Evolutionary conservation across 2,797 vertebrate genomes (phyloP).

Genomic region (Falco biarmicus): DNA sequence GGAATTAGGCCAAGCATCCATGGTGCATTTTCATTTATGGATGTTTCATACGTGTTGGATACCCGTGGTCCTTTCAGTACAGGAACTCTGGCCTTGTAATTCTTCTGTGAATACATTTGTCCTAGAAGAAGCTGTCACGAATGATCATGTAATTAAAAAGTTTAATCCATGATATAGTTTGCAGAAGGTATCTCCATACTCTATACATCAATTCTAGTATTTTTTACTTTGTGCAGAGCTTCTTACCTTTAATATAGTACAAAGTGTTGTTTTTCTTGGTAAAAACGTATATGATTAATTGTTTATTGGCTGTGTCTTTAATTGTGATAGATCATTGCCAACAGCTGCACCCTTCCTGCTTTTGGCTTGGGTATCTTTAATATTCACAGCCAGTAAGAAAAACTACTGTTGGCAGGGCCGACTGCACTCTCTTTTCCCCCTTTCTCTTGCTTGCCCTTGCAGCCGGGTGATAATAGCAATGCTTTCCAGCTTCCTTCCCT

Average conservation of each 20-base stretch:
- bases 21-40: neutral
- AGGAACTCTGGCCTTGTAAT: neutral
- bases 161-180: neutral
- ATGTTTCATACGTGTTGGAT: neutral
- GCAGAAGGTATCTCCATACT: neutral
- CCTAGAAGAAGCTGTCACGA: neutral
- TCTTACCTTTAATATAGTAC: conserved; percentile 32
- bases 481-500: neutral
- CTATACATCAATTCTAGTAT: neutral
- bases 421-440: neutral
- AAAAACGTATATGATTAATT: conserved; percentile 28
- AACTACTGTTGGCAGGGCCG: neutral
- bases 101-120: neutral
- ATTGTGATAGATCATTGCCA: conserved; percentile 12
- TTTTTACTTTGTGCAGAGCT: neutral
- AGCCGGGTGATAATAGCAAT: neutral
- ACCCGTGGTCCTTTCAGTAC: neutral
- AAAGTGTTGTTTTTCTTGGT: conserved; percentile 38
- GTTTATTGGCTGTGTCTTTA: conserved; percentile 32
- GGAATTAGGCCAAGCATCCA: neutral
- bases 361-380: neutral
- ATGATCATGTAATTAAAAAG: neutral
- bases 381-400: neutral
- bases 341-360: neutral
- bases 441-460: neutral